Percentiles rank a stretch among this genome's conserved stretches.
phyloP scores from a whole-genome alignment of 2,797 vertebrate genomes.

The Sphenopsis melanotis region DNA sequence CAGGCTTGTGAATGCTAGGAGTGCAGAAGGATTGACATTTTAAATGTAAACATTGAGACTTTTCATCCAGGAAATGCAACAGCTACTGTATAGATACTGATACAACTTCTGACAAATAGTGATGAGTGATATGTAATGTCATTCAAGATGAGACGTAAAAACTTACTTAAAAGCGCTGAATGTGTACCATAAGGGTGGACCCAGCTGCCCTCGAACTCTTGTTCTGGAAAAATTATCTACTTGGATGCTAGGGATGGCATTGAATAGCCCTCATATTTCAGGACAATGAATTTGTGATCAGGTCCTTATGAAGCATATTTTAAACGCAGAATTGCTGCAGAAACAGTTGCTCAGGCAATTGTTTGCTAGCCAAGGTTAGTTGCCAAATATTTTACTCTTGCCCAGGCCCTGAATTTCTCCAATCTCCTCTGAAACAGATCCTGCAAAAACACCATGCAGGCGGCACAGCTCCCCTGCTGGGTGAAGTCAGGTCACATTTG shows the following conservation, averaged over 20 bases:
- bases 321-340: neutral
- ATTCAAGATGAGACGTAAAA: neutral
- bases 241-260: neutral
- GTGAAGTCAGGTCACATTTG: neutral
- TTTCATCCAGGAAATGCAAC: constrained; percentile 23
- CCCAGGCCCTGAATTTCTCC: neutral
- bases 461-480: fast-evolving
- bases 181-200: neutral
- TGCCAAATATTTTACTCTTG: neutral
- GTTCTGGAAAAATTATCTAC: neutral
- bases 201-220: neutral
- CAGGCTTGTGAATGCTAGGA: neutral
- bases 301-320: neutral
- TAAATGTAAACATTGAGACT: constrained; percentile 58
- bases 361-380: neutral
- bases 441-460: fast-evolving
- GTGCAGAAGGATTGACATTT: constrained; percentile 48
- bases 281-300: neutral
- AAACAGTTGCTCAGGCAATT: neutral
- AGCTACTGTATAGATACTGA: constrained; percentile 7
- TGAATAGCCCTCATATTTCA: neutral
- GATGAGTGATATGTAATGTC: neutral
- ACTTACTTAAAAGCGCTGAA: neutral
- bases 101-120: neutral
- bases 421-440: neutral